These are phyloP conservation scores for Platycheirus rosarum DNA, from an alignment of 2,888 invertebrate genomes.

Conservation along the genomic window DNA sequence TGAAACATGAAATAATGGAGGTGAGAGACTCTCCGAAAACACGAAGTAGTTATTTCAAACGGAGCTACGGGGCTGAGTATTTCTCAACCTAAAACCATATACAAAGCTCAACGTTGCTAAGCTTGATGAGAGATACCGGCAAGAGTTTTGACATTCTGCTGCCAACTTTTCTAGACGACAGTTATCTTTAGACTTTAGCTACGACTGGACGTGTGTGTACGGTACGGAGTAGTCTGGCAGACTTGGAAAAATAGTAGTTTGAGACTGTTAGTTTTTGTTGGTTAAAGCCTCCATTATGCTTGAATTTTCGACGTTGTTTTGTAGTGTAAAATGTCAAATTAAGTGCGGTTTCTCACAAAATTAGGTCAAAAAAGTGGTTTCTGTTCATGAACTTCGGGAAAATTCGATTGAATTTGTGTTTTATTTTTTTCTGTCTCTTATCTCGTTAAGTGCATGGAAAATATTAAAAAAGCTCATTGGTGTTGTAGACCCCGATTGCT, in stretches of 20 bases:
- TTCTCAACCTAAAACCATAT: neutral
- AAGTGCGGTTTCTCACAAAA: neutral
- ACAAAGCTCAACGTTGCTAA: slow-evolving; percentile 47
- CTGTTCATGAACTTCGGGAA: slow-evolving; percentile 12
- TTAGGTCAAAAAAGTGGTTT: neutral
- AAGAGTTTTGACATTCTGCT: slow-evolving; percentile 33
- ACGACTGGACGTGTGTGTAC: slow-evolving; percentile 44
- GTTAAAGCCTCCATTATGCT: slow-evolving; percentile 5
- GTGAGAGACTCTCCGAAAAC: slow-evolving; percentile 14
- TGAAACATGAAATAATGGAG: slow-evolving; percentile 43
- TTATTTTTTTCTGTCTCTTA: slow-evolving; percentile 41
- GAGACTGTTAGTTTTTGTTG: slow-evolving; percentile 14
- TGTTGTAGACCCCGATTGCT: slow-evolving; percentile 28
- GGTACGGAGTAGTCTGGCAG: neutral
- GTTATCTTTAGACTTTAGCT: slow-evolving; percentile 66
- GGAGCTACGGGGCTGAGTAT: neutral
- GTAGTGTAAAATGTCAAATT: slow-evolving; percentile 4
- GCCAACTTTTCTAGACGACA: slow-evolving; percentile 48
- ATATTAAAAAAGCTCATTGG: slow-evolving; percentile 59
- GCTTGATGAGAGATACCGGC: slow-evolving; percentile 40
- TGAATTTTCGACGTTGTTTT: slow-evolving; percentile 2
- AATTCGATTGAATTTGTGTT: slow-evolving; percentile 49
- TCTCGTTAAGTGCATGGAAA: slow-evolving; percentile 56
- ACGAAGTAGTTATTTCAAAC: neutral
- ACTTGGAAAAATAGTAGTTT: slow-evolving; percentile 14